These are phyloP conservation scores for Serripes groenlandicus DNA, from an alignment of 2,888 invertebrate species.

Conservation along the genomic window DNA sequence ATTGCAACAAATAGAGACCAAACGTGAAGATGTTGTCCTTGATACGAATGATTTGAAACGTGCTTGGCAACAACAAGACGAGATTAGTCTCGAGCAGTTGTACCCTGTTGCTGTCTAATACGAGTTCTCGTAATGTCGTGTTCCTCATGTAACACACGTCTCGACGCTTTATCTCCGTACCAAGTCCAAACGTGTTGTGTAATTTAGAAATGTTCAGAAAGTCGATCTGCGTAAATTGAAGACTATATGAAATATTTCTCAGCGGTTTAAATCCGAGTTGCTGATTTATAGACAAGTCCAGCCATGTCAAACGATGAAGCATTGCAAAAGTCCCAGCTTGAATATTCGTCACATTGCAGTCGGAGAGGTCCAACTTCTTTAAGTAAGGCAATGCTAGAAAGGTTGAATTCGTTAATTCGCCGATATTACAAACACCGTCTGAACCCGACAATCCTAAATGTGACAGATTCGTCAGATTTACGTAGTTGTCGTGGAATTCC, in stretches of 20 bases:
- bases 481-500: not conserved
- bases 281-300: constrained; percentile 50
- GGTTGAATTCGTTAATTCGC: constrained; percentile 3
- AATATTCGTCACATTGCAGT: constrained; percentile 14
- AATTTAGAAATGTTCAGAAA: constrained; percentile 43
- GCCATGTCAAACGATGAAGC: not conserved
- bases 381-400: constrained; percentile 6
- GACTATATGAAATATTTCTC: constrained; percentile 48
- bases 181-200: constrained; percentile 36
- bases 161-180: constrained; percentile 11
- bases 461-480: not conserved
- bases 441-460: constrained; percentile 12
- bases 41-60: constrained; percentile 25
- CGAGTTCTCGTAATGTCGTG: constrained; percentile 42
- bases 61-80: constrained; percentile 17
- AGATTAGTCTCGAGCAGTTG: constrained; percentile 42
- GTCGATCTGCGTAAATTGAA: constrained; percentile 52
- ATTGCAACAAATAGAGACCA: constrained; percentile 50
- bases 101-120: constrained; percentile 46
- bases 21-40: constrained; percentile 52
- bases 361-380: constrained; percentile 11
- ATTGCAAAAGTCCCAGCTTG: not conserved
- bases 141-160: constrained; percentile 58
- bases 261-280: constrained; percentile 38
- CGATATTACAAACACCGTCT: not conserved